Percentiles rank a stretch among this genome's conserved stretches.
phyloP scores from a whole-genome alignment of 2,113 vertebrate species.

The Pao palembangensis region DNA sequence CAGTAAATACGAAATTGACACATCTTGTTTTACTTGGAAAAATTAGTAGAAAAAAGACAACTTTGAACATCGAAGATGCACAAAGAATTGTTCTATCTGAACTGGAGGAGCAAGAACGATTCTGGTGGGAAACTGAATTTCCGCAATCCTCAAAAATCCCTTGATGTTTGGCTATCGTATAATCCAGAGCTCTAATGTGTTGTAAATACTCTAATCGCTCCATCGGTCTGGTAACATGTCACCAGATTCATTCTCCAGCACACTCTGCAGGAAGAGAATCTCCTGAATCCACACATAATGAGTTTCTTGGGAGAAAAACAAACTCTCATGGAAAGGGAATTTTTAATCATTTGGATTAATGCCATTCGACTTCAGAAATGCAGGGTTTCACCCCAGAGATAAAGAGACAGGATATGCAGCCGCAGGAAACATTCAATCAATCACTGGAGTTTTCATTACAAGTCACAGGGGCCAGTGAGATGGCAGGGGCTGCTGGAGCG shows the following conservation, averaged over 20 bases:
- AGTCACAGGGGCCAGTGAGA: conserved; percentile 5
- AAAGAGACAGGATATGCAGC: too few relatives aligned
- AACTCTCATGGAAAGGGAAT: not conserved
- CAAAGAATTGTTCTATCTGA: too few relatives aligned
- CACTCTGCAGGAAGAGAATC: conserved; percentile 19
- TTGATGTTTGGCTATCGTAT: not conserved
- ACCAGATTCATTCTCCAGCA: conserved; percentile 43
- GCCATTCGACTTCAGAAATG: not conserved
- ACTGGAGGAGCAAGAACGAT: too few relatives aligned
- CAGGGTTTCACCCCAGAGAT: too few relatives aligned
- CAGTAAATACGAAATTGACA: too few relatives aligned
- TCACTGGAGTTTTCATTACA: too few relatives aligned
- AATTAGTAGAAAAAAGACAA: too few relatives aligned
- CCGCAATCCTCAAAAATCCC: too few relatives aligned
- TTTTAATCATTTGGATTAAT: not conserved
- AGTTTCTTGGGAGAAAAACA: not conserved
- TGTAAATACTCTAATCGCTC: conserved; percentile 61
- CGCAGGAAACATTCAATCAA: too few relatives aligned
- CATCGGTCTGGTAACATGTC: conserved; percentile 42
- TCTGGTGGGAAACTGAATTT: too few relatives aligned
- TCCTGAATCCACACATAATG: not conserved
- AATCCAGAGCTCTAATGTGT: conserved; percentile 34
- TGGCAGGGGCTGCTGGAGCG: not conserved
- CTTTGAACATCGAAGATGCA: too few relatives aligned
- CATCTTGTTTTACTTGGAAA: too few relatives aligned